These are phyloP conservation scores for Oscheius myriophilus DNA, from an alignment of 2,888 invertebrate species.

Conservation along the genomic window DNA sequence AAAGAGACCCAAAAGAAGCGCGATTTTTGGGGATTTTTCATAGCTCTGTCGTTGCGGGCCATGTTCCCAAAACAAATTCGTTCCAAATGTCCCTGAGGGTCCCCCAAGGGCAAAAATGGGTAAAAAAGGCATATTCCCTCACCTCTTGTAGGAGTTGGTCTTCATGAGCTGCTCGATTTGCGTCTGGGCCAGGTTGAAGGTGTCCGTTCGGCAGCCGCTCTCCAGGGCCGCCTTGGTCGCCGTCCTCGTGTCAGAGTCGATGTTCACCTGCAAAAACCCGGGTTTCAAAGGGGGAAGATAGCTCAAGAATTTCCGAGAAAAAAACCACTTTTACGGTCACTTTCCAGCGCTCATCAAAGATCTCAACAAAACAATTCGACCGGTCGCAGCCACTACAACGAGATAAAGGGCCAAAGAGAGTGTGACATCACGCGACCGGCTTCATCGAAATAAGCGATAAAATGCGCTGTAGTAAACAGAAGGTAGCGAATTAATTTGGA, in stretches of 20 bases:
- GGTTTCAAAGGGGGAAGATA: not conserved
- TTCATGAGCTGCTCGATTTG: constrained; percentile 66
- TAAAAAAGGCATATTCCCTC: no score
- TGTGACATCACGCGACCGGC: no score
- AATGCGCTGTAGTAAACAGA: no score
- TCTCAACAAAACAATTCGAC: constrained; percentile 4
- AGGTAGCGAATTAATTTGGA: no score
- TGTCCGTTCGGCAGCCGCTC: constrained; percentile 56
- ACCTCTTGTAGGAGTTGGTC: constrained; percentile 65
- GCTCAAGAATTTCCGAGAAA: not conserved
- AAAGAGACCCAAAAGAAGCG: no score
- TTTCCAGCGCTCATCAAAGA: not conserved
- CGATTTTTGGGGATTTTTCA: no score
- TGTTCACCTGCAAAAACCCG: constrained; percentile 55
- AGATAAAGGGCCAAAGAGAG: no score
- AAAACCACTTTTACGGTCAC: not conserved
- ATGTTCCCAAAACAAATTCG: no score
- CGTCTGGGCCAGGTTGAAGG: constrained; percentile 63
- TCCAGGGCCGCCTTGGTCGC: constrained; percentile 64
- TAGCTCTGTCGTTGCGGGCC: no score
- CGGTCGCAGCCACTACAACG: not conserved
- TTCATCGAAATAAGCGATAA: no score
- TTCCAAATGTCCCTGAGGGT: no score
- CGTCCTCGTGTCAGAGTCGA: constrained; percentile 64
- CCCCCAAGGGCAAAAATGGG: no score